These are phyloP conservation scores for Pollenia griseotomentosa DNA, from an alignment of 2,888 invertebrate genomes.

Conservation along the genomic window DNA sequence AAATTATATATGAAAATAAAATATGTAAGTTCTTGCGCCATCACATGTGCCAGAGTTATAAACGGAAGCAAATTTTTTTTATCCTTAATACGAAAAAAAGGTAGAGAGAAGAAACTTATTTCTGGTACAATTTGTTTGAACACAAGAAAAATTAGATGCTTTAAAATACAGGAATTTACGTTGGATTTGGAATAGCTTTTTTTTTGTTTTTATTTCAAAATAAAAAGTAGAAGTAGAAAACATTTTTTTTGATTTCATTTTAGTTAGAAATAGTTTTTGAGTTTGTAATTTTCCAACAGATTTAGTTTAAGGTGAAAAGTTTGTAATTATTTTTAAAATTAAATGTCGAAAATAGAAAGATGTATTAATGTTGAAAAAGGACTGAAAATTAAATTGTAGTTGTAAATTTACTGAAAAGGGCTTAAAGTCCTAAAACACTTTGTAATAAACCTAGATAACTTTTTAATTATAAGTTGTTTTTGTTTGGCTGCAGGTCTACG, in stretches of 20 bases:
- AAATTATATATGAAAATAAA: constrained; percentile 20
- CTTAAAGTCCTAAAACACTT: too few species aligned
- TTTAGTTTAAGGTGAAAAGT: constrained; percentile 50
- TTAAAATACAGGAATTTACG: constrained; percentile 50
- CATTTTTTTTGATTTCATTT: neutral
- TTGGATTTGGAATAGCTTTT: constrained; percentile 21
- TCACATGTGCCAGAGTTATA: constrained; percentile 35
- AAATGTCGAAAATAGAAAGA: constrained; percentile 16
- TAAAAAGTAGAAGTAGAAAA: neutral
- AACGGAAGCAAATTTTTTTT: neutral
- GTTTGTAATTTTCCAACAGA: constrained; percentile 52
- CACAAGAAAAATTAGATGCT: constrained; percentile 55
- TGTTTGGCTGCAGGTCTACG: too few species aligned
- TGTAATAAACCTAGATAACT: too few species aligned
- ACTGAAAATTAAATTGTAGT: neutral
- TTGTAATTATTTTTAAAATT: constrained; percentile 50
- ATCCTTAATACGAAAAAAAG: constrained; percentile 9
- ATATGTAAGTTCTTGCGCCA: constrained; percentile 17
- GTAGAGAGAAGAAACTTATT: constrained; percentile 27
- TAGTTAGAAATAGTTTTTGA: constrained; percentile 17
- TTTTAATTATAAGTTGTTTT: too few species aligned
- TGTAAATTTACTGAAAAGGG: neutral
- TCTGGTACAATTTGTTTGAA: constrained; percentile 58
- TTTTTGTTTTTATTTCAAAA: neutral
- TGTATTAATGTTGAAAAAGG: neutral